These are phyloP conservation scores for Capra hircus DNA, from an alignment of 2,113 vertebrate genomes.

Conservation along the genomic window DNA sequence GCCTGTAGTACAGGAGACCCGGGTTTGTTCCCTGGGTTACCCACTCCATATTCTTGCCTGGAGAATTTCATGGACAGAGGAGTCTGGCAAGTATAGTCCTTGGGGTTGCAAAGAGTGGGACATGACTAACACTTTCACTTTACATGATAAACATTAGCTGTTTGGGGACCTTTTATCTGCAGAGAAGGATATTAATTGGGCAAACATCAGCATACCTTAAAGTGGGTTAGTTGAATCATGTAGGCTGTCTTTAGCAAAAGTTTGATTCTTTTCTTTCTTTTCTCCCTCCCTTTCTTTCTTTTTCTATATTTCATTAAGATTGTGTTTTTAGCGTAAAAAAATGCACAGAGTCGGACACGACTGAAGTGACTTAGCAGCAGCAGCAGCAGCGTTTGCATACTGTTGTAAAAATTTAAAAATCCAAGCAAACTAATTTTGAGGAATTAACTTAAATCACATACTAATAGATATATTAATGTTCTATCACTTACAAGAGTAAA, in stretches of 20 bases:
- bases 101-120: not conserved
- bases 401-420: constrained; percentile 10
- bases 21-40: not conserved
- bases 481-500: not conserved
- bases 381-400: not conserved
- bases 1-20: not conserved
- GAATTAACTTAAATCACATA: constrained; percentile 25
- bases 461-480: constrained; percentile 1
- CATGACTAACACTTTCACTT: not conserved
- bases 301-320: not conserved
- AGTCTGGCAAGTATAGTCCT: not conserved
- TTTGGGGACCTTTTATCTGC: not conserved
- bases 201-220: not conserved
- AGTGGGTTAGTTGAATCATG: constrained; percentile 6
- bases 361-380: no score
- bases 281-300: not conserved
- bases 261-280: not conserved
- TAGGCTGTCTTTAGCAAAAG: not conserved
- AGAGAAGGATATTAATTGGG: not conserved
- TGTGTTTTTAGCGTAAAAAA: not conserved
- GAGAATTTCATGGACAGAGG: not conserved
- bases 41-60: not conserved
- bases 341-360: accelerated
- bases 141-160: not conserved
- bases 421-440: constrained; percentile 17